A percentile compares a stretch with the other conserved stretches of the same genome.
Evolutionary conservation across 2,797 vertebrate genomes (phyloP).

Genomic region (Nyctibius grandis): DNA sequence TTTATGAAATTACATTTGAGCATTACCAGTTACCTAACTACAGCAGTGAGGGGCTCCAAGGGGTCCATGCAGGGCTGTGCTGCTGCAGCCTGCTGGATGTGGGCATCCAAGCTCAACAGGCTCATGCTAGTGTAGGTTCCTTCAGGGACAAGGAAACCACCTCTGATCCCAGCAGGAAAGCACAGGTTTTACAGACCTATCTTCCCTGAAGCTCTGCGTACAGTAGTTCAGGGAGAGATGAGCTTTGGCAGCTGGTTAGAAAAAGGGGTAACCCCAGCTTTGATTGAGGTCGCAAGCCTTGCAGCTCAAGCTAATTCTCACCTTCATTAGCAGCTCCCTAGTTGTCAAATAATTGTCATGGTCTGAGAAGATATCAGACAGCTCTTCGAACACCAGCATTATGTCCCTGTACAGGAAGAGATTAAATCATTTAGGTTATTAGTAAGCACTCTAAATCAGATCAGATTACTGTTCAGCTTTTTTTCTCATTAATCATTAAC

Average conservation of each 20-base stretch:
- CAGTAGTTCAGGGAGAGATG: not conserved
- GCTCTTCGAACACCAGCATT: conserved; percentile 90
- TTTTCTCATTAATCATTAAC: not conserved
- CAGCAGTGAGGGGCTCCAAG: not conserved
- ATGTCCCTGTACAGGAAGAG: conserved; percentile 77
- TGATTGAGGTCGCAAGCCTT: not conserved
- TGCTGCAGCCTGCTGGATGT: not conserved
- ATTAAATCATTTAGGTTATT: not conserved
- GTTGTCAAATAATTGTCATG: conserved; percentile 94
- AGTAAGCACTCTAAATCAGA: not conserved
- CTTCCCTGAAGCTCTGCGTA: not conserved
- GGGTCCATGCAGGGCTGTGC: not conserved
- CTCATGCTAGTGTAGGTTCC: not conserved
- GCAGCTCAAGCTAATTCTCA: conserved; percentile 61
- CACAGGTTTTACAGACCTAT: not conserved
- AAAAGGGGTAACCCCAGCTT: not conserved
- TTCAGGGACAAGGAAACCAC: not conserved
- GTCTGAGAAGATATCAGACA: conserved; percentile 94
- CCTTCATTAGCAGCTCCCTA: conserved; percentile 94
- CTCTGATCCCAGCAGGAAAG: not conserved
- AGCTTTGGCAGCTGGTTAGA: not conserved
- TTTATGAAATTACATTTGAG: too few relatives aligned
- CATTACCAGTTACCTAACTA: not conserved
- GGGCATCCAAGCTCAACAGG: not conserved
- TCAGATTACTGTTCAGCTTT: not conserved